Percentiles rank a stretch among this genome's conserved stretches.
These are phyloP conservation scores for Darevskia mixta DNA, from an alignment of 2,797 vertebrate genomes.

Conservation along the genomic window DNA sequence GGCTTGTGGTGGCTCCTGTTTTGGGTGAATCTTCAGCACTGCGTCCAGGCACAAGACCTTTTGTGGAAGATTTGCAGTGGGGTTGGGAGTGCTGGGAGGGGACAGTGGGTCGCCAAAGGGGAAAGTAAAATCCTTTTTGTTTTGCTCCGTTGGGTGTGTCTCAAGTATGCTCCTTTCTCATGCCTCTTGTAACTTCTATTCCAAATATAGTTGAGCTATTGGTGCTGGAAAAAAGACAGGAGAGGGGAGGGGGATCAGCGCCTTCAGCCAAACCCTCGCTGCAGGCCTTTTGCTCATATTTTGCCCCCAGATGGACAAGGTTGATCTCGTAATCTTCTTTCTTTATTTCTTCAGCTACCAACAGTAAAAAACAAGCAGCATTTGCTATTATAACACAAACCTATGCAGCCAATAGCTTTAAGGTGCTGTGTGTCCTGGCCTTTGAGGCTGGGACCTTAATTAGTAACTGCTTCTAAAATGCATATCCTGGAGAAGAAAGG, in stretches of 20 bases:
- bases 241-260: not conserved
- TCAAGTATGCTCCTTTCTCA: not conserved
- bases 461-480: not conserved
- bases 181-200: not conserved
- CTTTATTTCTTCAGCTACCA: not conserved
- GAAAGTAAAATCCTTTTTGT: not conserved
- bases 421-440: not conserved
- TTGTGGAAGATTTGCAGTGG: not conserved
- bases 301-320: not conserved
- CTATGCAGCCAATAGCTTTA: not conserved
- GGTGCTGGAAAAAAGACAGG: not conserved
- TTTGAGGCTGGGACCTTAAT: too few relatives aligned
- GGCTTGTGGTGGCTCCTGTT: too few relatives aligned
- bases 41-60: not conserved
- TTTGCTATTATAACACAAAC: not conserved
- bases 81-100: not conserved
- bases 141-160: not conserved
- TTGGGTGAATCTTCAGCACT: not conserved
- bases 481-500: not conserved
- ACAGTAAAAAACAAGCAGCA: not conserved
- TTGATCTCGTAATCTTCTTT: not conserved
- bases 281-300: not conserved
- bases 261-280: not conserved
- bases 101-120: not conserved
- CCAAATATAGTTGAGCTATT: slow-evolving; percentile 15